phyloP scores from a whole-genome alignment of 2,888 invertebrate species.

The Drosophila helvetica region DNA sequence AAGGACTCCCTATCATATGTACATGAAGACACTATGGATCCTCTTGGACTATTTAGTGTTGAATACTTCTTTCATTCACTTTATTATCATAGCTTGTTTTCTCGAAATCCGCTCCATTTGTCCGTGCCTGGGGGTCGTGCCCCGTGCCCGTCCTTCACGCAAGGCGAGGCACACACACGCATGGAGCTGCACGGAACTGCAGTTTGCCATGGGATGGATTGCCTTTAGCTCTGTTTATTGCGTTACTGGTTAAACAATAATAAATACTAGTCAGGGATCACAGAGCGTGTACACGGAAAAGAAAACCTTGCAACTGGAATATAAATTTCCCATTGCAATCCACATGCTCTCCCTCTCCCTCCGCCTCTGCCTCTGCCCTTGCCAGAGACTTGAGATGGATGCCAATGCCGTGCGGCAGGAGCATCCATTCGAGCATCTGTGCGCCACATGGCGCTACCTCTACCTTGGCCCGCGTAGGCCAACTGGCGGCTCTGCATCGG shows the following conservation, averaged over 20 bases:
- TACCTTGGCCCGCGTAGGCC: slow-evolving; percentile 29
- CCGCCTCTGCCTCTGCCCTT: neutral
- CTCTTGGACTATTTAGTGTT: too few relatives aligned
- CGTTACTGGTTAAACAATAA: slow-evolving; percentile 43
- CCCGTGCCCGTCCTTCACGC: slow-evolving; percentile 5
- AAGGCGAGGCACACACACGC: slow-evolving; percentile 12
- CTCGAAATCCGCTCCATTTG: slow-evolving; percentile 2
- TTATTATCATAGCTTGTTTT: neutral
- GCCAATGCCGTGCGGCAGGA: neutral
- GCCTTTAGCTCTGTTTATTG: slow-evolving; percentile 53
- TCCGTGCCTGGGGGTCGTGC: slow-evolving; percentile 20
- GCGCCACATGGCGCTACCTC: slow-evolving; percentile 59
- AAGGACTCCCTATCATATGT: too few relatives aligned
- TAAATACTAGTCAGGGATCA: slow-evolving; percentile 51
- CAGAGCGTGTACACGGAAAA: slow-evolving; percentile 3
- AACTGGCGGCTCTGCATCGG: slow-evolving; percentile 7
- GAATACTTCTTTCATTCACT: too few relatives aligned
- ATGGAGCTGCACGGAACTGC: slow-evolving; percentile 14
- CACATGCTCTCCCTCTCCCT: slow-evolving; percentile 2
- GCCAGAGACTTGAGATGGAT: neutral
- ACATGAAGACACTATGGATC: too few relatives aligned
- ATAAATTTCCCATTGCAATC: slow-evolving; percentile 32
- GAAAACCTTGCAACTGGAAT: slow-evolving; percentile 28
- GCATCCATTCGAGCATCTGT: slow-evolving; percentile 54
- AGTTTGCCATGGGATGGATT: slow-evolving; percentile 44